Conservation (phyloP, 2,797 vertebrate species). For the Propithecus deckenii region DNA sequence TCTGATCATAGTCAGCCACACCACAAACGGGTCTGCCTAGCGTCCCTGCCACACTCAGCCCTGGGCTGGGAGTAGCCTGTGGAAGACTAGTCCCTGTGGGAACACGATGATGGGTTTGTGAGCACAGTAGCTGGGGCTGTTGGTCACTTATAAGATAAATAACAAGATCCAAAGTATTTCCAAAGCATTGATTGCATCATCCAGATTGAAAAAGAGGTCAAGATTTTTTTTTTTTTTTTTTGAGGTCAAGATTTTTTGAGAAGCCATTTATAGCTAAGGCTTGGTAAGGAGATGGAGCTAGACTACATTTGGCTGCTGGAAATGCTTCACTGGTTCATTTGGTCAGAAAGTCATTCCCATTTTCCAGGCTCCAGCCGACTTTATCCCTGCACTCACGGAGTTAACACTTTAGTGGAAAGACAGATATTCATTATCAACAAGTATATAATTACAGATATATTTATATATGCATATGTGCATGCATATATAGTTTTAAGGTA, state of each 20-base stretch:
- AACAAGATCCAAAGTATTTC: constrained; percentile 9
- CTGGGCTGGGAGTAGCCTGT: not conserved
- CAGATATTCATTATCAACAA: not conserved
- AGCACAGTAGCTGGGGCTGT: not conserved
- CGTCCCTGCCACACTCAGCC: not conserved
- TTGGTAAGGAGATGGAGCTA: not conserved
- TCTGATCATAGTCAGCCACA: not conserved
- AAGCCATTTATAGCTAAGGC: not conserved
- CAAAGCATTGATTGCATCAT: not conserved
- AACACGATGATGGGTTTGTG: not conserved
- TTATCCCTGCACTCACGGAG: not conserved
- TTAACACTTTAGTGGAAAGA: not conserved
- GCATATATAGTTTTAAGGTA: not conserved
- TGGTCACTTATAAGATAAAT: not conserved
- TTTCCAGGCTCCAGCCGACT: not conserved
- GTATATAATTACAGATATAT: not conserved
- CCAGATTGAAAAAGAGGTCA: not conserved
- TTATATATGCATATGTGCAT: not conserved
- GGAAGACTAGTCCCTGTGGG: not conserved
- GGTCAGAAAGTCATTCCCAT: not conserved
- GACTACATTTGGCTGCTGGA: not conserved
- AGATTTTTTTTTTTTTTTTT: not conserved
- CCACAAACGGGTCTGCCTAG: not conserved
- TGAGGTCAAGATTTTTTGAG: not conserved
- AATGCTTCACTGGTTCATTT: not conserved